Evolutionary conservation across 2,797 vertebrate genomes (phyloP).

Genomic region (Argya squamiceps): DNA sequence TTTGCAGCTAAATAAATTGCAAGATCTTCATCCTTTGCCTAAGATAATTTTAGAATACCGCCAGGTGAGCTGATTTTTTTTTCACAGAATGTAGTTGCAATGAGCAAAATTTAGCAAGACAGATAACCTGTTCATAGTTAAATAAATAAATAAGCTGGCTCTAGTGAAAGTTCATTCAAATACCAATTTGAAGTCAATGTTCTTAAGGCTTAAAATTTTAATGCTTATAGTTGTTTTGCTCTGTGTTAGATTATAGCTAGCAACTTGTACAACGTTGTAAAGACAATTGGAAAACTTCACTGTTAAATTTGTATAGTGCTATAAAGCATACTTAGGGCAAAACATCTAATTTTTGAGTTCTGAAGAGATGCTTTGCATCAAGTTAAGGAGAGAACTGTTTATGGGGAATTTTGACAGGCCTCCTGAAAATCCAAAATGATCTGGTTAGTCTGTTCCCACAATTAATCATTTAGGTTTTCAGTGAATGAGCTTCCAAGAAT

Average conservation of each 20-base stretch:
- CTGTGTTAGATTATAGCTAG: not conserved
- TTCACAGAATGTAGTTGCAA: not conserved
- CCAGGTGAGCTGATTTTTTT: constrained; percentile 77
- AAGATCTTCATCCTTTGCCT: constrained; percentile 89
- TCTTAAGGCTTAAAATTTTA: not conserved
- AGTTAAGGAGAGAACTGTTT: not conserved
- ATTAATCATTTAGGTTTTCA: not conserved
- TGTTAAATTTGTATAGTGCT: not conserved
- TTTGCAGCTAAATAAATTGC: constrained; percentile 85
- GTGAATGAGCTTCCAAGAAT: not conserved
- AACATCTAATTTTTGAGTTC: not conserved
- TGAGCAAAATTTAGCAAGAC: not conserved
- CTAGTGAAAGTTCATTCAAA: not conserved
- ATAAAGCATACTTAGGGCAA: not conserved
- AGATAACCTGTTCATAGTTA: not conserved
- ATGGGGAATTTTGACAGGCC: not conserved
- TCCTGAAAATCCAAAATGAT: not conserved
- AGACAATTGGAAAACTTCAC: not conserved
- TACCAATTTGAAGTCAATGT: not conserved
- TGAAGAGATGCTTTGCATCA: not conserved
- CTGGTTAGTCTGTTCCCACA: not conserved
- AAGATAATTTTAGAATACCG: constrained; percentile 91
- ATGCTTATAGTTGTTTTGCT: not conserved
- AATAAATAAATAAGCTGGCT: not conserved
- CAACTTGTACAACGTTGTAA: not conserved